Evolutionary conservation across 2,797 vertebrate species (phyloP).

Genomic region (Myiotriccus ornatus): DNA sequence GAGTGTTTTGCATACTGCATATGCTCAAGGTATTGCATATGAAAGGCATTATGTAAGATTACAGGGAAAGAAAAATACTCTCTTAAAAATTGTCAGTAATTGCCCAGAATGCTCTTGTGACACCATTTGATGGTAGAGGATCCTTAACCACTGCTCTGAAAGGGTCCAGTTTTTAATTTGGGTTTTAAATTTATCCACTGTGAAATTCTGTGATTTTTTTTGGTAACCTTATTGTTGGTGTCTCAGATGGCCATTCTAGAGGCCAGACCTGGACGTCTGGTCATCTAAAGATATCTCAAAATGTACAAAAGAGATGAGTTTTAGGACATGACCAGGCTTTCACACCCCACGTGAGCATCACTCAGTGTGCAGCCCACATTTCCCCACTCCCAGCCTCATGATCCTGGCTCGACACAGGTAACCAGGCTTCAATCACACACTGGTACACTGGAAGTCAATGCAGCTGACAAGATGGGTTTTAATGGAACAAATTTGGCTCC

Average conservation of each 20-base stretch:
- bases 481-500: neutral
- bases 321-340: neutral
- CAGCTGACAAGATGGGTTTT: fast-evolving
- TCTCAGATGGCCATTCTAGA: neutral
- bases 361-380: fast-evolving
- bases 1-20: slow-evolving; percentile 44
- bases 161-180: neutral
- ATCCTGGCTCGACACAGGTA: neutral
- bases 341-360: neutral
- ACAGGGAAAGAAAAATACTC: slow-evolving; percentile 47
- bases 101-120: slow-evolving; percentile 50
- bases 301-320: neutral
- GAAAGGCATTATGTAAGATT: slow-evolving; percentile 59
- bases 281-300: neutral
- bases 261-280: neutral
- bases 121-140: slow-evolving; percentile 30
- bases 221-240: neutral
- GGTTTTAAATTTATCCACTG: neutral
- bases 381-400: fast-evolving
- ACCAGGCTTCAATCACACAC: neutral
- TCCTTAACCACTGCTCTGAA: neutral
- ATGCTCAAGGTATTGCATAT: slow-evolving; percentile 46
- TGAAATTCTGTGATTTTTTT: slow-evolving; percentile 6
- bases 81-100: slow-evolving; percentile 47
- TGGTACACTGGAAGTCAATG: neutral